Evolutionary conservation across 2,113 vertebrate species (phyloP), one percentile per base, ranked within the genome.

Genomic region (Origma solitaria): DNA sequence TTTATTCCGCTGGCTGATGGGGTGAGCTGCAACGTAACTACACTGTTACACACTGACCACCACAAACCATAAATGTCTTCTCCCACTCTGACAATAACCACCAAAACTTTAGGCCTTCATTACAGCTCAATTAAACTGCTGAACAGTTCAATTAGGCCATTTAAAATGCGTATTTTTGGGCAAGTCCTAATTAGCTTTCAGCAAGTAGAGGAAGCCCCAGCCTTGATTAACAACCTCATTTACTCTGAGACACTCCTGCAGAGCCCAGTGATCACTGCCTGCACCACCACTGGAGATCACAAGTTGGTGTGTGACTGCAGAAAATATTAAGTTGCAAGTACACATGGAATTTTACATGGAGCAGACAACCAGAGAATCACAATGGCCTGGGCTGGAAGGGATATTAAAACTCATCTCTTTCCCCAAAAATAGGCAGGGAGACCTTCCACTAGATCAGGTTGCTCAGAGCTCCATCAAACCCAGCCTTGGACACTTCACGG

Each of bases 201-300:
- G n/a, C 42, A 40, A 45, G 33, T 0, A 70, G 35, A 73, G 42
- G 42, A 92, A 81, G 66, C 15, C 53, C 72, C 51, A 83, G 37
- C 53, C 54, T 44, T 57, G 71, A 86, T 51, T 75, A 89, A 85
- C 15, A 4, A 54, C 22, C 33, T 81, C 69, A 27, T 49, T 70
- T 73, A 73, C 27, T 28, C 57, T 1, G 16, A 51, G 68, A 27
- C 38, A 10, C 28, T 70, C 64, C 64, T 49, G 82, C 56, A 53
- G 25, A 6, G 56, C 73, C 71, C 1, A 0, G 54, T 5, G 28
- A 45, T 76, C 27, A 0, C 17, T 4, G 28, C 54, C 5, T 35
- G 56, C 53, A 17, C 19, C 17, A 47, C 13, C 61, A 15, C 53
- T 3, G 76, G 35, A 50, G 71, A 73, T 10, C 60, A 66, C 35